Conservation (phyloP, 2,888 invertebrate genomes). For the Perizoma affinitatum region DNA sequence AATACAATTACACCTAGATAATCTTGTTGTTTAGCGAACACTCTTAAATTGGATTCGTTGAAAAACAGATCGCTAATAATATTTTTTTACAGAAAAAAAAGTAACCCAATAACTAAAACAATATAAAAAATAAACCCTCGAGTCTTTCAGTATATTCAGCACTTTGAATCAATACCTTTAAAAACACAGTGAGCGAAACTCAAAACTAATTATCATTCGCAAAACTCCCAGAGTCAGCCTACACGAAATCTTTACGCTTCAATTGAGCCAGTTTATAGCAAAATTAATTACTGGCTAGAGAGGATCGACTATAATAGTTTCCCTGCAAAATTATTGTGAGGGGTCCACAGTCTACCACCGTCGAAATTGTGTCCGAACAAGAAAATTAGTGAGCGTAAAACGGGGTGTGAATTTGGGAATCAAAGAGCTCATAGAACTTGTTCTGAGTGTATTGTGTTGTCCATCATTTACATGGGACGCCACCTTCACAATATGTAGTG, state of each 20-base stretch:
- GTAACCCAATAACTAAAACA: slow-evolving; percentile 30
- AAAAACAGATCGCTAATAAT: too few species aligned
- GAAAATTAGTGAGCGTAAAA: slow-evolving; percentile 84
- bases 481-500: slow-evolving; percentile 60
- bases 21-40: too few species aligned
- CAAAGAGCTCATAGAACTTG: slow-evolving; percentile 76
- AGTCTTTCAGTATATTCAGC: slow-evolving; percentile 44
- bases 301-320: slow-evolving; percentile 83
- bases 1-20: too few species aligned
- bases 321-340: slow-evolving; percentile 80
- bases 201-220: slow-evolving; percentile 75
- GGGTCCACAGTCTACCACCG: slow-evolving; percentile 64
- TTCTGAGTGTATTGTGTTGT: slow-evolving; percentile 71
- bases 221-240: slow-evolving; percentile 72
- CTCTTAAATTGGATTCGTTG: too few species aligned
- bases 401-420: slow-evolving; percentile 82
- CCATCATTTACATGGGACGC: slow-evolving; percentile 79
- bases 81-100: slow-evolving; percentile 18
- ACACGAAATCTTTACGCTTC: slow-evolving; percentile 81
- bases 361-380: slow-evolving; percentile 83
- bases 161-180: slow-evolving; percentile 62
- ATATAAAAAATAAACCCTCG: slow-evolving; percentile 33
- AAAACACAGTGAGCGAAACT: slow-evolving; percentile 49
- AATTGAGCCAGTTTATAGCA: slow-evolving; percentile 81
- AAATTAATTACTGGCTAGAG: slow-evolving; percentile 83